phyloP scores from a whole-genome alignment of 2,113 vertebrate species.

The Platichthys stellatus region DNA sequence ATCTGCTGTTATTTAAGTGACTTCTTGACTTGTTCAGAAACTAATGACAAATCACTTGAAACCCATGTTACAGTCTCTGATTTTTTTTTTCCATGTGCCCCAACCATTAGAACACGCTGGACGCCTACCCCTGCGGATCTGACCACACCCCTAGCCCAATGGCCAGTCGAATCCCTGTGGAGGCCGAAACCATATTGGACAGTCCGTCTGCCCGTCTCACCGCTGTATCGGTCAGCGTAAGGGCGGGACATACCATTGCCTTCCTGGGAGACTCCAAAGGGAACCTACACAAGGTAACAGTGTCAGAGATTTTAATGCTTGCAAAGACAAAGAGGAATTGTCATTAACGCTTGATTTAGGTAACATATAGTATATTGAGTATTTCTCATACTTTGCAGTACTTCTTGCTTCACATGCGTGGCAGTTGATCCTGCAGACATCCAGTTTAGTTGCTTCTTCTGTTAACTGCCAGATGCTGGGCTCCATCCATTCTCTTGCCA shows the following conservation, averaged over 20 bases:
- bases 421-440: not conserved
- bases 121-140: slow-evolving; percentile 95
- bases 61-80: too few relatives aligned
- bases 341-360: not conserved
- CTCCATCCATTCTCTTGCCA: too few relatives aligned
- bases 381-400: too few relatives aligned
- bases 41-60: not conserved
- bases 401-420: too few relatives aligned
- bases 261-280: slow-evolving; percentile 96
- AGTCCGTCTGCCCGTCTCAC: slow-evolving; percentile 89
- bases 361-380: not conserved
- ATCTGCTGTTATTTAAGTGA: slow-evolving; percentile 21
- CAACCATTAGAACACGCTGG: slow-evolving; percentile 88
- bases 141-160: slow-evolving; percentile 98
- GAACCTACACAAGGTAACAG: slow-evolving; percentile 90
- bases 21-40: not conserved
- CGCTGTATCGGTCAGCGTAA: slow-evolving; percentile 90
- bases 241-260: slow-evolving; percentile 88
- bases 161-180: slow-evolving; percentile 89
- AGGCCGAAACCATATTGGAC: slow-evolving; percentile 87
- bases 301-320: not conserved
- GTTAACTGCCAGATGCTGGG: not conserved
- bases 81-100: not conserved
- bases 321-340: not conserved
- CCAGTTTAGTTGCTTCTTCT: not conserved